Conservation (phyloP, 2,888 invertebrate genomes). For the Drosophila emarginata region DNA sequence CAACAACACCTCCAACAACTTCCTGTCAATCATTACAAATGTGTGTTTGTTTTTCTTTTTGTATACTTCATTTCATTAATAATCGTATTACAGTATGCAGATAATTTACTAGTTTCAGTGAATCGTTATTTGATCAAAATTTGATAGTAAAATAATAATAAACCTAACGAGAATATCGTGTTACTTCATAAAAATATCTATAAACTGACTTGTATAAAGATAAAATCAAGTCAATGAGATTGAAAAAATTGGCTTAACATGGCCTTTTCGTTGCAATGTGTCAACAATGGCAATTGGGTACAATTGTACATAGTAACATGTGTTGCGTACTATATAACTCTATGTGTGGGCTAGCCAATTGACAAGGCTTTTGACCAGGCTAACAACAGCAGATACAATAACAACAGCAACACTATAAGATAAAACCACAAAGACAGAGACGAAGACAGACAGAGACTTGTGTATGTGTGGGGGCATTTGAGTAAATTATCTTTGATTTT, state of each 20-base stretch:
- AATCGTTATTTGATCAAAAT: constrained; percentile 53
- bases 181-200: constrained; percentile 1
- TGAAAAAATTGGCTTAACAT: constrained; percentile 52
- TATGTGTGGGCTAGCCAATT: constrained; percentile 63
- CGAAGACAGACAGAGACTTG: background rate
- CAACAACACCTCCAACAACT: too few species aligned
- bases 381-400: constrained; percentile 21
- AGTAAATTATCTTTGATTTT: constrained; percentile 69
- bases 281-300: constrained; percentile 76
- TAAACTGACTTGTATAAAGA: background rate
- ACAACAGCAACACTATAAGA: constrained; percentile 10
- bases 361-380: constrained; percentile 50
- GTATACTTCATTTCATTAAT: too few species aligned
- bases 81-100: too few species aligned
- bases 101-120: too few species aligned
- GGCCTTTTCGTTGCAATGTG: constrained; percentile 63
- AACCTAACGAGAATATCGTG: background rate
- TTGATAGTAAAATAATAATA: constrained; percentile 15
- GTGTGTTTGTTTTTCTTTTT: too few species aligned
- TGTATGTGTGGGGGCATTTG: constrained; percentile 51
- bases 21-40: too few species aligned
- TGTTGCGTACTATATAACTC: constrained; percentile 27
- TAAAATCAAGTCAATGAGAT: background rate
- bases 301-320: constrained; percentile 35
- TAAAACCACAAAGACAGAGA: background rate